Evolutionary conservation across 2,113 vertebrate genomes (phyloP), one percentile per base, ranked within the genome.

Genomic region (Ammodytes dubius): DNA sequence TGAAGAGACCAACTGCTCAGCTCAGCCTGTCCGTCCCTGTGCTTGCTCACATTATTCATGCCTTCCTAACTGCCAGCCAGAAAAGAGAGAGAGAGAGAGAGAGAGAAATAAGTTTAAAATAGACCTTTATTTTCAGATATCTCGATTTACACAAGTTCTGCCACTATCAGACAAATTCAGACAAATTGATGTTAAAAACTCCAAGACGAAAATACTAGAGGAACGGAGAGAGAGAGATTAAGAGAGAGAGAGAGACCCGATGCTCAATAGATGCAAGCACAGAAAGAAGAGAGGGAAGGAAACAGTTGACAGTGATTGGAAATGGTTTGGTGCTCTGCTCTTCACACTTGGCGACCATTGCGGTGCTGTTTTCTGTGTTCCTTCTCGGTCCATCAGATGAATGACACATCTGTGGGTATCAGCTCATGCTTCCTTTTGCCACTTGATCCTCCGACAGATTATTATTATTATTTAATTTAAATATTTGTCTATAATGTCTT

Each of bases 21-120:
- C 83, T 77, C 17, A 45, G 59, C 35, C 80, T 2, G 69, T 81
- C 88, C 46, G 76, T 80, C 70, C 74, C 69, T 3, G 15, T 4
- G 49, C 83, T 66, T 7, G 11, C 59, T 35, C 35, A 74, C 68
- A 86, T 91, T 90, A 88, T 88, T 90, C 82, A 90, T 64, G 81
- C 35, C 53, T 80, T 70, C 58, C 63, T 52, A 49, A 79, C 40
- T 67, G 60, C 67, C 83, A 78, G 45, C 17, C 39, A 27, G 67
- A 75, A 77, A 70, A 27, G 67, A 75, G 77, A 70, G 56, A 14
- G 53, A 19, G 17, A 59, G 79, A 80, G 27, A 27, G 27, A 27
- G 27, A 27, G 27, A 27, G 27, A 27, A 27, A 27, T 27, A 27
- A 27, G 27, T 27, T 27, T 27, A 27, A 27, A 27, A 27, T 27